A percentile compares a stretch with the other conserved stretches of the same genome.
phyloP scores from a whole-genome alignment of 1,140 invertebrate genomes.

The Cydia fagiglandana region DNA sequence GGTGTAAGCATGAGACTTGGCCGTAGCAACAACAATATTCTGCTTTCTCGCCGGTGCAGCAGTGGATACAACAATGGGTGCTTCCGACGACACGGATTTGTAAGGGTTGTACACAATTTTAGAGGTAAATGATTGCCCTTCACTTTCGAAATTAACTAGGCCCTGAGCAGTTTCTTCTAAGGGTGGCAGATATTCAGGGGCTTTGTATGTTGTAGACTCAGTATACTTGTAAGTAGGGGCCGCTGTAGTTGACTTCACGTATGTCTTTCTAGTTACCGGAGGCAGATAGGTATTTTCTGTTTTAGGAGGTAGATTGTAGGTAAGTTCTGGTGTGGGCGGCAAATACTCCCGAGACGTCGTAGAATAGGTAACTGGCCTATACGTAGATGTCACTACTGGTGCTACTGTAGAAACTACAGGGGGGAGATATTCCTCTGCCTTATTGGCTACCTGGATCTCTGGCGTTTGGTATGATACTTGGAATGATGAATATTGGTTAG shows the following conservation, averaged over 20 bases:
- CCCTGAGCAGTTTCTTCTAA: constrained; percentile 42
- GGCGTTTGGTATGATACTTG: constrained; percentile 57
- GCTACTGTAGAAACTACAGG: constrained; percentile 56
- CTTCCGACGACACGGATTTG: constrained; percentile 39
- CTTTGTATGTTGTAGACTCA: constrained; percentile 60
- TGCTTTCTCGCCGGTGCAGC: constrained; percentile 59
- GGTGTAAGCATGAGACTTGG: constrained; percentile 64
- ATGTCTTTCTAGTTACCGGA: constrained; percentile 40
- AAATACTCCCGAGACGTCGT: constrained; percentile 59
- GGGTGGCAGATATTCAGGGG: constrained; percentile 69
- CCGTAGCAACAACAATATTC: constrained; percentile 70
- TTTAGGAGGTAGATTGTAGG: constrained; percentile 33
- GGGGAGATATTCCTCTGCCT: constrained; percentile 68
- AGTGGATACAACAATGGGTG: constrained; percentile 42
- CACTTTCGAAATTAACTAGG: constrained; percentile 47
- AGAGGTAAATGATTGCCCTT: constrained; percentile 41
- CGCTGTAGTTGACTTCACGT: constrained; percentile 53
- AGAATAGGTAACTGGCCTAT: constrained; percentile 52
- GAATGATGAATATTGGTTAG: constrained; percentile 50
- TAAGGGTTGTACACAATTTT: constrained; percentile 55
- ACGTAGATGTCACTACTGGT: constrained; percentile 59
- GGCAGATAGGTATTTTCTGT: constrained; percentile 36
- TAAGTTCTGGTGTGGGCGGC: constrained; percentile 40
- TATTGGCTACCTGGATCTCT: constrained; percentile 64
- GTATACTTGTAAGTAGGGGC: constrained; percentile 48